Base-by-base conservation (phyloP, 2,888 invertebrate species). In the Diplazon laetatorius region DNA sequence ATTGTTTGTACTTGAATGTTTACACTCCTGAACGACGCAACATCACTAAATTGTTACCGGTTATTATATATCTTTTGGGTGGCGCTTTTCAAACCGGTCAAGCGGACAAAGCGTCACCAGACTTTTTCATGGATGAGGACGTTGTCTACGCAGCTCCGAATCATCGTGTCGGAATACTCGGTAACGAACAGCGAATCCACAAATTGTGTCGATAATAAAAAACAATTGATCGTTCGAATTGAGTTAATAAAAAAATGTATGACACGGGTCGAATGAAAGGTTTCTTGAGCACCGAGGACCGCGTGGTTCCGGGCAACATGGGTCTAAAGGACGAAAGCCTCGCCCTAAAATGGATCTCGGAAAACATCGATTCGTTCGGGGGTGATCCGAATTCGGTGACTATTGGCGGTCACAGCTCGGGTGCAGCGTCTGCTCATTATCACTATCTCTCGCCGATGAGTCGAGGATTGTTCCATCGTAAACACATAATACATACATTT, bases 261-360 rank as follows among this genome's bases (percentile, higher is more conserved):
- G n/a, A n/a, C n/a, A n/a, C n/a, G n/a, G n/a, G n/a, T n/a, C n/a
- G n/a, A n/a, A n/a, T n/a, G n/a, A n/a, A 85, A 94, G 95, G 95
- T 44, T 95, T 96, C 87, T 90, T 95, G 0, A 94, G 94, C 85
- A 94, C 95, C 0, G 94, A 93, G 25, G 95, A 95, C 82, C 92
- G 92, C 0, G 87, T 92, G 0, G 91, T 94, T 0, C 93, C 95
- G 0, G 95, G 94, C 0, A 95, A 95, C 88, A 93, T 92, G 73
- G 95, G 95, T 0, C 86, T 95, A 52, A 95, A 94, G 85, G 95
- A 95, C 91, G 95, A 95, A 90, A 89, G 92, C 6, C 91, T 94
- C 60, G 95, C 94, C 0, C 87, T 95, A 52, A 92, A 92, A 82
- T 95, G 95, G 95, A 89, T 95, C 0, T 93, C 93, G 74, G 88